Evolutionary conservation across 2,113 vertebrate genomes (phyloP), one percentile per base, ranked within the genome.

Genomic region (Ameiurus melas): DNA sequence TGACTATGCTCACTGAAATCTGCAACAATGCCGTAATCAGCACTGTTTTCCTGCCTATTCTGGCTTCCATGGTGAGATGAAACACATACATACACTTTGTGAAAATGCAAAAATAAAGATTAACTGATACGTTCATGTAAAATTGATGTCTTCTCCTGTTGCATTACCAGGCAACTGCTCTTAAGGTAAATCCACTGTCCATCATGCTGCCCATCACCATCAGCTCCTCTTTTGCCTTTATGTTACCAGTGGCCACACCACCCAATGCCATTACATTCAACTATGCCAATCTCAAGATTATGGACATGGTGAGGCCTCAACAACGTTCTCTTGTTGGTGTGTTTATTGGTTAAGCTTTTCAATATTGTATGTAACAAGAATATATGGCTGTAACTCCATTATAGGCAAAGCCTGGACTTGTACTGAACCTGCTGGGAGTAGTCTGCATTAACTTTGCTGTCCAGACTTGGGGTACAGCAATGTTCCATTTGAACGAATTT

Each of bases 241-340:
- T 98, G 97, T 94, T 99, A 8, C 98, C 98, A 0, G 98, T 99
- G 84, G 98, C 97, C 87, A 98, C 97, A 27, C 96, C 98, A 0
- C 95, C 97, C 57, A 99, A 99, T 0, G 97, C 98, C 92, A 97
- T 99, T 0, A 97, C 95, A 92, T 99, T 98, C 95, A 96, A 97
- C 2, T 97, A 96, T 0, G 97, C 97, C 86, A 95, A 96, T 0
- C 96, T 98, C 92, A 96, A 8, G 85, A 97, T 98, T 91, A 39
- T 95, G 0, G 98, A 99, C 64, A 99, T 98, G 97, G 97, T 98
- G 89, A 97, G 68, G 10, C 17, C n/a, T 66, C 71, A 19, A 19
- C 4, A 47, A 47, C 3, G 25, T 78, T 16, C 20, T 36, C 9
- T 83, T 36, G 25, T 84, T 70, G 25, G 0, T 0, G 25, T 30